Conservation (phyloP, 2,797 vertebrate species). For the Percopsis omiscomaycus region DNA sequence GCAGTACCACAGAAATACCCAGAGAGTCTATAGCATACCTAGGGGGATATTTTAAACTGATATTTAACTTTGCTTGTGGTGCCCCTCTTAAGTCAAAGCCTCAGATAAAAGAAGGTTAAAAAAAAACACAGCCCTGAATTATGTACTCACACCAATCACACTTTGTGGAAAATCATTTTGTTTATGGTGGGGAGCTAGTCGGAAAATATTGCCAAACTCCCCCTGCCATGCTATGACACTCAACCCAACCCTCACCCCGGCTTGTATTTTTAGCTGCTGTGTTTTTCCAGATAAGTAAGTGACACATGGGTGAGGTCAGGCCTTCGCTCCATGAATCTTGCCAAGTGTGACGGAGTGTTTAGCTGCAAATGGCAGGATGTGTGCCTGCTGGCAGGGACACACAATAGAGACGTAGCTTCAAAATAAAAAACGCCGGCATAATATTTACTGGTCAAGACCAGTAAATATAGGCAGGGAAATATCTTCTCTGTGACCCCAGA, state of each 20-base stretch:
- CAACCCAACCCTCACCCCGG: slow-evolving; percentile 12
- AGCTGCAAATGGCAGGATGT: slow-evolving; percentile 55
- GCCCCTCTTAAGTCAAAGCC: background rate
- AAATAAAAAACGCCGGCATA: slow-evolving; percentile 46
- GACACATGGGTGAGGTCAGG: slow-evolving; percentile 77
- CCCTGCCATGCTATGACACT: slow-evolving; percentile 5
- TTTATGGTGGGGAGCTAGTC: slow-evolving; percentile 39
- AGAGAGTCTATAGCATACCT: background rate
- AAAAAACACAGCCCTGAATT: background rate
- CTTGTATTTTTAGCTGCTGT: slow-evolving; percentile 65
- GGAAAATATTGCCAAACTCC: slow-evolving; percentile 26
- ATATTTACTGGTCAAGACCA: slow-evolving; percentile 32
- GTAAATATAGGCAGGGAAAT: slow-evolving; percentile 45
- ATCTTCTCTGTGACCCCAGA: slow-evolving; percentile 20
- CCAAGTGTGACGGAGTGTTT: slow-evolving; percentile 55
- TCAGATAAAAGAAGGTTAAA: background rate
- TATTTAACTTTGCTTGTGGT: background rate
- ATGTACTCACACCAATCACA: background rate
- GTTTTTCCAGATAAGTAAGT: slow-evolving; percentile 73
- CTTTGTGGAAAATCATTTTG: slow-evolving; percentile 34
- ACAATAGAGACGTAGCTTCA: slow-evolving; percentile 28
- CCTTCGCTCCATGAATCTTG: slow-evolving; percentile 46
- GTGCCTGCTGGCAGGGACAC: slow-evolving; percentile 41
- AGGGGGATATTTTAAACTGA: background rate
- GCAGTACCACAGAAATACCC: no score